Evolutionary conservation across 2,888 invertebrate species (phyloP).

Genomic region (Agapostemon virescens): DNA sequence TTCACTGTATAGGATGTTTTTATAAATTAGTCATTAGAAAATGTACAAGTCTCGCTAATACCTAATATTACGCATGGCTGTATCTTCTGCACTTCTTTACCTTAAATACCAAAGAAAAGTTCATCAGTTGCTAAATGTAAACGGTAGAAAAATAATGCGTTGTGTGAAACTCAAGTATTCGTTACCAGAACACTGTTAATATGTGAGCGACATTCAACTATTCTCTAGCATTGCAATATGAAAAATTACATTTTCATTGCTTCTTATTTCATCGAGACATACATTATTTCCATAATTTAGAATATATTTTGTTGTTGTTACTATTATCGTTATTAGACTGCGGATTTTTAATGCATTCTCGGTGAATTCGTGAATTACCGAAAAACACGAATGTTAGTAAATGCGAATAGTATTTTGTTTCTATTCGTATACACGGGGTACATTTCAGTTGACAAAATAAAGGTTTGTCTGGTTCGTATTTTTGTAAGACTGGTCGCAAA

Average conservation of each 20-base stretch:
- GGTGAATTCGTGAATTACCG: neutral
- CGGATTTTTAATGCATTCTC: neutral
- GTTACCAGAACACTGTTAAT: conserved; percentile 19
- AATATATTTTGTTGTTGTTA: conserved; percentile 24
- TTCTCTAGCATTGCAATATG: conserved; percentile 2
- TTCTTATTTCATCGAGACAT: neutral
- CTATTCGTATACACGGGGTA: neutral
- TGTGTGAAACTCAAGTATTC: conserved; percentile 32
- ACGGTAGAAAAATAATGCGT: conserved; percentile 61
- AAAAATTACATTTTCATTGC: conserved; percentile 13
- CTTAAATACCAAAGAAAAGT: conserved; percentile 48
- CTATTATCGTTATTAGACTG: conserved; percentile 5
- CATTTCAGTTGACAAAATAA: neutral
- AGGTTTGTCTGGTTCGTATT: neutral
- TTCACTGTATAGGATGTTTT: conserved; percentile 30
- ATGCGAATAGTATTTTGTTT: neutral
- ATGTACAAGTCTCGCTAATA: conserved; percentile 49
- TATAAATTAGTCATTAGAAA: conserved; percentile 57
- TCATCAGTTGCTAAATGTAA: conserved; percentile 32
- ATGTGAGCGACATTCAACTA: conserved; percentile 18
- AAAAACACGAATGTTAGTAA: neutral
- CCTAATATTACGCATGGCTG: conserved; percentile 45
- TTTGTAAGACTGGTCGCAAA: neutral
- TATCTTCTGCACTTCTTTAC: conserved; percentile 10
- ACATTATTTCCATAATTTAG: conserved; percentile 37